Percentiles rank a stretch among this genome's conserved stretches.
Conservation (phyloP, 1,140 invertebrate genomes). For the Gryon sp. region DNA sequence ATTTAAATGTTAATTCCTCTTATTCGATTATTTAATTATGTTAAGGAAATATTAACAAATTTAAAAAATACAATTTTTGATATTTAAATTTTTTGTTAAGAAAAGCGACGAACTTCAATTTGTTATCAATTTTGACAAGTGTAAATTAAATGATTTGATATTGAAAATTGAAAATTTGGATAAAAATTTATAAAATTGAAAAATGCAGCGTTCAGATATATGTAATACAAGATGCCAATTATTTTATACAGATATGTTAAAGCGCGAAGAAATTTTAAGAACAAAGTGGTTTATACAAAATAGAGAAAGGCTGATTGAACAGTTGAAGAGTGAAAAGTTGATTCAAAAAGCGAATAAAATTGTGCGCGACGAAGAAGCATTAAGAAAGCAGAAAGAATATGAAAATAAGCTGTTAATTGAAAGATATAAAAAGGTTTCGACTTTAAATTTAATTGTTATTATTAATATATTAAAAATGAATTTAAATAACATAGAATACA, state of each 20-base stretch:
- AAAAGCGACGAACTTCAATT: conserved; percentile 4
- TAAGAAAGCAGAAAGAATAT: conserved; percentile 3
- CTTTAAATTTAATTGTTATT: background rate
- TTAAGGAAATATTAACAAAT: too few species aligned
- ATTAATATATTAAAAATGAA: too few species aligned
- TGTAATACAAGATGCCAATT: conserved; percentile 44
- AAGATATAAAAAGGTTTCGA: conserved; percentile 12
- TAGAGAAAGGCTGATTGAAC: conserved; percentile 37
- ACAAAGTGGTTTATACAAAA: conserved; percentile 47
- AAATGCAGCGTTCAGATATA: conserved; percentile 22
- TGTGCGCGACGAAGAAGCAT: conserved; percentile 17
- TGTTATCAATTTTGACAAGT: background rate
- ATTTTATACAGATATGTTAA: conserved; percentile 35
- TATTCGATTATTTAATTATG: too few species aligned
- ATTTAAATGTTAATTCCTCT: conserved; percentile 10
- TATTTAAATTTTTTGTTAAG: background rate
- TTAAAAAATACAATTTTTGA: background rate
- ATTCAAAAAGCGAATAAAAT: conserved; percentile 9
- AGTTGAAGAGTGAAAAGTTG: conserved; percentile 33
- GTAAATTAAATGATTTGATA: too few species aligned
- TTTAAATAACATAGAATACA: too few species aligned
- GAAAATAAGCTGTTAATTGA: conserved; percentile 8
- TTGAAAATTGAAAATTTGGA: too few species aligned
- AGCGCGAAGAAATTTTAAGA: conserved; percentile 17
- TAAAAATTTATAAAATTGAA: too few species aligned